Evolutionary conservation across 2,888 invertebrate species (phyloP).

Genomic region (Nomada fabriciana): DNA sequence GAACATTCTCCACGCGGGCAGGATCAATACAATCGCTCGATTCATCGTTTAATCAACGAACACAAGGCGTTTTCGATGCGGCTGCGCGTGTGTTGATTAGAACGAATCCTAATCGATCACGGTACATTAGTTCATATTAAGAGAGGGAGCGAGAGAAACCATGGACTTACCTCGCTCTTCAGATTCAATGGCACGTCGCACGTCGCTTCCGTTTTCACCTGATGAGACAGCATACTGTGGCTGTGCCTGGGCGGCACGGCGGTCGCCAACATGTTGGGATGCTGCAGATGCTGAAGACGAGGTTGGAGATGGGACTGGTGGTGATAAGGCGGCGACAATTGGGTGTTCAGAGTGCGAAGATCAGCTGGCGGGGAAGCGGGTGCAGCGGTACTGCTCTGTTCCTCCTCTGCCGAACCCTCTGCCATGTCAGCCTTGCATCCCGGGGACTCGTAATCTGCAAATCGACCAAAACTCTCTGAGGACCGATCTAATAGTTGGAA

Average conservation of each 20-base stretch:
- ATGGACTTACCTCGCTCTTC: conserved; percentile 83
- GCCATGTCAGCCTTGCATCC: conserved; percentile 94
- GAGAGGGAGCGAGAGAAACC: neutral
- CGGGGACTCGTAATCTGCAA: conserved; percentile 89
- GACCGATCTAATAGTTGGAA: conserved; percentile 71
- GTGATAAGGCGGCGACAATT: conserved; percentile 80
- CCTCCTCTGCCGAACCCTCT: conserved; percentile 89
- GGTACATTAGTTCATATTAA: conserved; percentile 38
- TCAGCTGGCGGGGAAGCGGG: conserved; percentile 86
- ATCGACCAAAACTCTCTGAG: conserved; percentile 72
- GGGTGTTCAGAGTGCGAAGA: conserved; percentile 84
- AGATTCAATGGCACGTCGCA: conserved; percentile 84
- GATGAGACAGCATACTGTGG: conserved; percentile 82
- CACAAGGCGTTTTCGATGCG: conserved; percentile 15
- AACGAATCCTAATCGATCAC: conserved; percentile 57
- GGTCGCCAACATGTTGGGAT: conserved; percentile 83
- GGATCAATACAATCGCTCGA: neutral
- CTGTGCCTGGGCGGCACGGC: conserved; percentile 82
- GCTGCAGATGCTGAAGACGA: conserved; percentile 78
- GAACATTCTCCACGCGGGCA: conserved; percentile 4
- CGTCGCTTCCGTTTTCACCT: conserved; percentile 81
- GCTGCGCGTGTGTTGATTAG: conserved; percentile 50
- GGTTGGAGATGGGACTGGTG: conserved; percentile 81
- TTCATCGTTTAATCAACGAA: conserved; percentile 13
- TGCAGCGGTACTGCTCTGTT: conserved; percentile 87